Base-by-base conservation (phyloP, 2,888 invertebrate species). In the Tortricodes alternella region DNA sequence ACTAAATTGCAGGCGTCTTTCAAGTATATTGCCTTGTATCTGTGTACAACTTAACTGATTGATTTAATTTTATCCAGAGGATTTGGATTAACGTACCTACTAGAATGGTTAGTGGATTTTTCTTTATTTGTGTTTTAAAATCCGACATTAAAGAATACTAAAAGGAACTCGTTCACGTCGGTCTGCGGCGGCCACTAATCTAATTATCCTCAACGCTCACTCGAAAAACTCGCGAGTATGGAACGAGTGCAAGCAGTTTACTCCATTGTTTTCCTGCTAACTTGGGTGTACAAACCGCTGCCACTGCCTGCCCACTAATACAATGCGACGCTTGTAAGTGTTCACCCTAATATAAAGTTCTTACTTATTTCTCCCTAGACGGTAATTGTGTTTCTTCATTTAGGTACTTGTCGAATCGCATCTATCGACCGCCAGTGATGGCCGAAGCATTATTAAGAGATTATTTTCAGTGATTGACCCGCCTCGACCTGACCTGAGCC, bases 151-250 rank as follows among this genome's bases (percentile, higher is more conserved):
- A 63, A 64, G 64, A 65, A 62, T 63, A 62, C 59, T 60, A 62
- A 61, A 64, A 61, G 65, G 62, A 64, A 56, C 50, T 56, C 56
- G 48, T 55, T 50, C 56, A 37, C 50, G 64, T 59, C 67, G 66
- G 67, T 66, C 68, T 69, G 69, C 71, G 67, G 71, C 68, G 73
- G 70, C 74, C 68, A 75, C 77, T 85, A 85, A 87, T 88, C 79
- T 84, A 85, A 86, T 88, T 87, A 85, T 80, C 78, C 76, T 66
- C 65, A 65, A 68, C 65, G 72, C 74, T 78, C 77, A 80, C 74
- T 84, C 71, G 76, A 79, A 83, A 84, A 82, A 79, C 76, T 82
- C 74, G 71, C 69, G 68, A 76, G 73, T 66, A 73, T 53, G 67
- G 66, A 65, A 64, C 67, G 66, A 75, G 71, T 74, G 77, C 73